These are phyloP conservation scores for Drosophila micromelanica DNA, from an alignment of 1,140 invertebrate species.

Conservation along the genomic window DNA sequence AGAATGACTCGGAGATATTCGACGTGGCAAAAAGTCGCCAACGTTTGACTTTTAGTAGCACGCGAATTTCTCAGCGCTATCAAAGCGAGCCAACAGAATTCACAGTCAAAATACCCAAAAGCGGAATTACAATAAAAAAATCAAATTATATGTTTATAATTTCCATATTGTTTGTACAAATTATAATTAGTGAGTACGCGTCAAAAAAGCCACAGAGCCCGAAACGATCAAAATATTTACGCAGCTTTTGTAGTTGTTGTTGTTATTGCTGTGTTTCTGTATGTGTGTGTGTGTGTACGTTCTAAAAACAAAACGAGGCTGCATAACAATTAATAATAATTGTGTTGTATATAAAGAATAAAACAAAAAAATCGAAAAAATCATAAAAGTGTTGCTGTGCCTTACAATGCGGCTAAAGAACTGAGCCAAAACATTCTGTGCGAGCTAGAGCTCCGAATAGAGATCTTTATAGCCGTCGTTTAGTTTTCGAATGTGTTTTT, in stretches of 20 bases:
- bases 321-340: slow-evolving; percentile 57
- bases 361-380: slow-evolving; percentile 26
- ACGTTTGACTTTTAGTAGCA: slow-evolving; percentile 81
- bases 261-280: slow-evolving; percentile 10
- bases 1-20: slow-evolving; percentile 32
- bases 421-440: slow-evolving; percentile 35
- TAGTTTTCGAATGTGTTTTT: slow-evolving; percentile 35
- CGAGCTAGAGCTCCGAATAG: slow-evolving; percentile 14
- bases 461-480: slow-evolving; percentile 33
- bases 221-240: slow-evolving; percentile 38
- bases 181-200: slow-evolving; percentile 78
- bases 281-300: slow-evolving; percentile 19
- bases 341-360: slow-evolving; percentile 40
- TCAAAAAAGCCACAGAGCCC: slow-evolving; percentile 28
- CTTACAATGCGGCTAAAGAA: slow-evolving; percentile 38
- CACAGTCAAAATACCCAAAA: slow-evolving; percentile 55
- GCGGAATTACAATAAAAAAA: slow-evolving; percentile 57
- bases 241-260: slow-evolving; percentile 28
- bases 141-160: slow-evolving; percentile 79
- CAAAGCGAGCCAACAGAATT: slow-evolving; percentile 47
- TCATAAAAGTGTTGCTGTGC: slow-evolving; percentile 42
- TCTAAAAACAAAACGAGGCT: slow-evolving; percentile 51
- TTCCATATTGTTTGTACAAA: slow-evolving; percentile 78
- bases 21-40: slow-evolving; percentile 77
- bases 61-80: slow-evolving; percentile 76